Base-by-base conservation (phyloP, 2,113 vertebrate genomes). In the Rostratula benghalensis region DNA sequence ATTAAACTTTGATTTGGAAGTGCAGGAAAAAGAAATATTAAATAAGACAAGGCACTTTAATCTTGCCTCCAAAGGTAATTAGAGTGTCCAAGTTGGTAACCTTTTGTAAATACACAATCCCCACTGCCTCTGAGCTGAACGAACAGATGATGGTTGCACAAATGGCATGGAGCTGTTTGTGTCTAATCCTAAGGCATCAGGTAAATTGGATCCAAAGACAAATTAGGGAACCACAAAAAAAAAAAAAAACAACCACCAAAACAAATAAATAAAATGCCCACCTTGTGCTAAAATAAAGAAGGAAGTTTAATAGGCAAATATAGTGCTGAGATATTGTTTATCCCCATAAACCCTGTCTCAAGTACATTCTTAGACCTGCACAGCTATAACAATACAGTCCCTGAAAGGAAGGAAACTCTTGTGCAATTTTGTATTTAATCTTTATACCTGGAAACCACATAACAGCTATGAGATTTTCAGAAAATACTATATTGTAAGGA, bases 21-120 rank as follows among this genome's bases (percentile, higher is more conserved):
- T n/a, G 28, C 27, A 78, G 35, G 23, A 45, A 50, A 56, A 93
- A 86, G 51, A 90, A 90, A 90, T 67, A 88, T 45, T 64, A 86
- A 87, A 90, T 46, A 89, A 81, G 45, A 87, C 65, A 93, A 92
- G 39, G 39, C 65, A 83, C 64, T 81, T 92, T 43, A 84, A 79
- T 95, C 80, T 87, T 94, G 35, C 74, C 28, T 91, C 69, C 19
- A 54, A 65, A 92, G 77, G 83, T 83, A 93, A 83, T 87, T 60
- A 87, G 53, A 43, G 39, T 10, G 25, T 39, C 48, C 35, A 31
- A 33, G 73, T 92, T 73, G 35, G 53, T 76, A 87, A 94, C 73
- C 45, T 82, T 87, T 89, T 59, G 25, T 81, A 92, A 76, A 92
- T 22, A 78, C 31, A 46, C 21, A 83, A 10, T 24, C 63, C n/a